Base-by-base conservation (phyloP, 2,888 invertebrate genomes). In the Caenorhabditis auriculariae region DNA sequence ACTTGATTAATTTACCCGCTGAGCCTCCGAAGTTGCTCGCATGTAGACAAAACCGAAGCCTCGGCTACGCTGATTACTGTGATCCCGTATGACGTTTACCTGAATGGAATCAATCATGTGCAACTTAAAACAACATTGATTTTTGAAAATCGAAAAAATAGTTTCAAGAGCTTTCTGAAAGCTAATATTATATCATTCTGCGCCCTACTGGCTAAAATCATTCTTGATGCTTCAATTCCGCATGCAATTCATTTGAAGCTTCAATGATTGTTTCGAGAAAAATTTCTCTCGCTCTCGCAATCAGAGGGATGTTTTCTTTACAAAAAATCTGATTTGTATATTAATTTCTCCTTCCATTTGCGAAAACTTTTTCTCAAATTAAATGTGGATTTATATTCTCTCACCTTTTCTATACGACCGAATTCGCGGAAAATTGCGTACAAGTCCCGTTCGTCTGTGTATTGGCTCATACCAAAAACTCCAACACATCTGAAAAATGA, bases 31-130 rank as follows among this genome's bases (percentile, higher is more conserved):
- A n/a, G 17, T 41, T 38, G 38, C 38, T 6, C 50, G 28, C 38
- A 39, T 39, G 29, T 50, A 50, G 41, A 50, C 28, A 39, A 50
- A 50, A 15, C 39, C 50, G 26, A 50, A 50, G 15, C 50, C 50
- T 26, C 50, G 38, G 28, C 50, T 50, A 29, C 50, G 19, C 28
- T 50, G 38, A 28, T 50, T 50, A 23, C 41, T 38, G 24, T 38
- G 28, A 17, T 50, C 50, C 21, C 50, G 50, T 21, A 50, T 41
- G n/a, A 50, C 21, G 27, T 38, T 19, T n/a, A 50, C 41, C 50
- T 50, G 17, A 50, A 50, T 12, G n/a, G 9, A 9, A n/a, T 12
- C n/a, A 9, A 32, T 32, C 35, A n/a, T n/a, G 9, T 32, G 9
- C n/a, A 32, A n/a, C n/a, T n/a, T n/a, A n/a, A n/a, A n/a, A n/a